phyloP scores from a whole-genome alignment of 2,113 vertebrate species.

The Acinonyx jubatus region DNA sequence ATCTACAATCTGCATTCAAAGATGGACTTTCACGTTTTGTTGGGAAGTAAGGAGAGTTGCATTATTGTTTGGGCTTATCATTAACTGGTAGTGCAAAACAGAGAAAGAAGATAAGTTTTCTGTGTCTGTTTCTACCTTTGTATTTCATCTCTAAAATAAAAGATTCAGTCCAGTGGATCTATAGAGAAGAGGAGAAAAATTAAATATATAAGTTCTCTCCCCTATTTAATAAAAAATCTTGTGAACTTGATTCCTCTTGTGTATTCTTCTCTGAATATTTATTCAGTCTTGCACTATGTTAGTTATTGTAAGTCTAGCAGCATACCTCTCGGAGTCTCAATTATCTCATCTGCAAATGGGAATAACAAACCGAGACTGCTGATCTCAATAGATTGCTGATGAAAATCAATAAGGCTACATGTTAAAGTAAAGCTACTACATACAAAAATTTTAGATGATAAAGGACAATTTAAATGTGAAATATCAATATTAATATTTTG shows the following conservation, averaged over 20 bases:
- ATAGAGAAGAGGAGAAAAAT: neutral
- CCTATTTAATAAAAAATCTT: neutral
- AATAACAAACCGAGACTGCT: neutral
- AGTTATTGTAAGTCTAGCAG: neutral
- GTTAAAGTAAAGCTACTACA: neutral
- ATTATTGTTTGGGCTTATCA: neutral
- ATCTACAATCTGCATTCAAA: neutral
- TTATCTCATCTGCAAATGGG: neutral
- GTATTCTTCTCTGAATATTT: neutral
- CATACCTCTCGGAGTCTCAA: neutral
- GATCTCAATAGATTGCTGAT: neutral
- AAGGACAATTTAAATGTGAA: neutral
- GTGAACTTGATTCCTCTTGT: neutral
- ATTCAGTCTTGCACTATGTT: neutral
- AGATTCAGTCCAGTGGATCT: neutral
- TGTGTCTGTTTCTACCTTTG: neutral
- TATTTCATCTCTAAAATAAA: neutral
- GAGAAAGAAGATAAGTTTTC: neutral
- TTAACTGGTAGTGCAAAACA: neutral
- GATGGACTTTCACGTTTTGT: neutral
- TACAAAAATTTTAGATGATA: neutral
- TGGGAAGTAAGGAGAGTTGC: neutral
- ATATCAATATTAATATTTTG: neutral
- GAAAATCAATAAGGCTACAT: neutral
- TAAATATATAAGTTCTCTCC: neutral